These are phyloP conservation scores for Neotragus pygmaeus DNA, from an alignment of 2,113 vertebrate species.

Conservation along the genomic window DNA sequence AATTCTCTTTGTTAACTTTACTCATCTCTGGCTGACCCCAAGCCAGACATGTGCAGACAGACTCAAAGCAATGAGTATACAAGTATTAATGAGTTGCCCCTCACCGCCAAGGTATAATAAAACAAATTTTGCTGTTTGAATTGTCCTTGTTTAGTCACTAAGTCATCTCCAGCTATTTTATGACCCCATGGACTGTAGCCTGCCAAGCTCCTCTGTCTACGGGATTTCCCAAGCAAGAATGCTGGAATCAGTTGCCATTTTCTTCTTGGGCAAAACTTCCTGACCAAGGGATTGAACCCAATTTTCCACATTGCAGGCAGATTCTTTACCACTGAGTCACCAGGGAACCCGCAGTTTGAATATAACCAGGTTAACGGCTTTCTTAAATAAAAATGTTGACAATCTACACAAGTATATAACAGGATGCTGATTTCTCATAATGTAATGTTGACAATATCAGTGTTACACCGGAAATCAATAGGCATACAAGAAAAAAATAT, in stretches of 20 bases:
- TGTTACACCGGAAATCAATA: not conserved
- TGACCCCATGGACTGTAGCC: no score
- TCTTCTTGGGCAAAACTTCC: not conserved
- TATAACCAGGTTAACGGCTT: not conserved
- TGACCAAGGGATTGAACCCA: not conserved
- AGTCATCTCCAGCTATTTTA: no score
- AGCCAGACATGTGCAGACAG: not conserved
- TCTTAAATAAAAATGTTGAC: not conserved
- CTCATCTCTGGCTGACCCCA: not conserved
- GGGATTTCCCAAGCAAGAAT: not conserved
- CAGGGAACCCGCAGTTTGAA: not conserved
- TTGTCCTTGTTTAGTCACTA: no score
- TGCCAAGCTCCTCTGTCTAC: no score
- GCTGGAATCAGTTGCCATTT: not conserved
- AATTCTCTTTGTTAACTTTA: not conserved
- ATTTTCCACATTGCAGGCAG: not conserved
- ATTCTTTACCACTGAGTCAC: not conserved
- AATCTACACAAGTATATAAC: not conserved
- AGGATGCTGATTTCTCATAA: not conserved
- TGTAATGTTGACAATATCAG: no score
- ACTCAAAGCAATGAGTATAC: not conserved
- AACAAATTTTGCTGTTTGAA: not conserved
- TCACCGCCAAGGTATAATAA: not conserved
- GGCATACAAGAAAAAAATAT: not conserved
- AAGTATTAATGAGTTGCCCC: not conserved